Evolutionary conservation across 2,888 invertebrate species (phyloP), one percentile per base, ranked within the genome.

Genomic region (Catocala sponsa): DNA sequence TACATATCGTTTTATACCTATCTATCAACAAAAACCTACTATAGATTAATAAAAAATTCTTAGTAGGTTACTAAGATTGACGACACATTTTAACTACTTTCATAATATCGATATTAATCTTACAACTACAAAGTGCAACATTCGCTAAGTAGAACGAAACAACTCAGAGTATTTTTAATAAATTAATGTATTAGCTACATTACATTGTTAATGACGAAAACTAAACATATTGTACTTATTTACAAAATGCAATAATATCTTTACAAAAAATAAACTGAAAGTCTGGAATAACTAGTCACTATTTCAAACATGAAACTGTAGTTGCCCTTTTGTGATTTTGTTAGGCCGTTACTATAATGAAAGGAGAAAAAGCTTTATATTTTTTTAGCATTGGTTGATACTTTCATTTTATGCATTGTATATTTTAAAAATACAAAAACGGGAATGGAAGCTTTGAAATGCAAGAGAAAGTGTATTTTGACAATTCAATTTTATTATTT

Each of bases 71-170:
- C 92, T 92, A 91, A 89, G 84, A 88, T 82, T 86, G 91, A 92
- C 91, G 89, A 91, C 90, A 91, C 91, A 89, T 84, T 89, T 85
- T 85, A 87, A 83, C 92, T 92, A 94, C 91, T 85, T 84, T 78
- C 85, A 88, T 90, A 88, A 86, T 90, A 91, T 91, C 88, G 83
- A 85, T 90, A 90, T 83, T 87, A 86, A 88, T 80, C 86, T 90
- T 92, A 92, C 79, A 87, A 85, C 87, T 93, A 92, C 85, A 87
- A 88, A 89, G 93, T 93, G 94, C 93, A 92, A 92, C 91, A 92
- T 91, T 92, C 84, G 87, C 92, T 92, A 92, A 86, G 78, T 86
- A 91, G 84, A 94, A 93, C 87, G 78, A 84, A 92, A 90, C 84
- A 91, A 92, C 88, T 91, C 88, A 74, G 91, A 91, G 90, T 91